phyloP scores from a whole-genome alignment of 2,797 vertebrate genomes.

The Argya squamiceps region DNA sequence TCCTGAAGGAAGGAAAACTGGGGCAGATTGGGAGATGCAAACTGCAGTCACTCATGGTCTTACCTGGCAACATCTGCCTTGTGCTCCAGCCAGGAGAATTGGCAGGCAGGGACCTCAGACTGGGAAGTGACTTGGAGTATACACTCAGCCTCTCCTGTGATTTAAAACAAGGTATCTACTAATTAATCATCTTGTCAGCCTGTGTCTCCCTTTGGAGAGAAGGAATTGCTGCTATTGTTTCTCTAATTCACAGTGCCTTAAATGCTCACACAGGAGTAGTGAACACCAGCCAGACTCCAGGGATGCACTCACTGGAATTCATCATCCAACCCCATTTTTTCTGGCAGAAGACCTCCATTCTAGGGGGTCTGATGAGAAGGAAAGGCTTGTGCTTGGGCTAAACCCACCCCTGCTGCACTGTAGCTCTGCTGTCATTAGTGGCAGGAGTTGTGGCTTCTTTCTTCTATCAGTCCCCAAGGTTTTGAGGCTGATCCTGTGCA shows the following conservation, averaged over 20 bases:
- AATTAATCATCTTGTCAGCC: neutral
- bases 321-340: neutral
- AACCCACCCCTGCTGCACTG: fast-evolving
- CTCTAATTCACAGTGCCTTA: neutral
- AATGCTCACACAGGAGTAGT: neutral
- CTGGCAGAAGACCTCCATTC: neutral
- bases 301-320: neutral
- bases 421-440: neutral
- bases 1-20: neutral
- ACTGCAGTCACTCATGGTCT: neutral
- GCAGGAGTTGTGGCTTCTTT: neutral
- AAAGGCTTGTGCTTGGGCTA: fast-evolving
- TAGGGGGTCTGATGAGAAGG: neutral
- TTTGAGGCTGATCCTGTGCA: neutral
- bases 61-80: neutral
- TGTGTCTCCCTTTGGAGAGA: neutral
- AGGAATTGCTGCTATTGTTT: neutral
- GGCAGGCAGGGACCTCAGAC: neutral
- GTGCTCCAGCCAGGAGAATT: neutral
- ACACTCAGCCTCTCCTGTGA: neutral
- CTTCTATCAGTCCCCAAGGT: neutral
- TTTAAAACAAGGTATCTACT: neutral
- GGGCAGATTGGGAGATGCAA: neutral
- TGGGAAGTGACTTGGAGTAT: neutral
- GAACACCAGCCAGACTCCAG: neutral